These are phyloP conservation scores for Tromatobia lineatoria DNA, from an alignment of 2,888 invertebrate species.

Conservation along the genomic window DNA sequence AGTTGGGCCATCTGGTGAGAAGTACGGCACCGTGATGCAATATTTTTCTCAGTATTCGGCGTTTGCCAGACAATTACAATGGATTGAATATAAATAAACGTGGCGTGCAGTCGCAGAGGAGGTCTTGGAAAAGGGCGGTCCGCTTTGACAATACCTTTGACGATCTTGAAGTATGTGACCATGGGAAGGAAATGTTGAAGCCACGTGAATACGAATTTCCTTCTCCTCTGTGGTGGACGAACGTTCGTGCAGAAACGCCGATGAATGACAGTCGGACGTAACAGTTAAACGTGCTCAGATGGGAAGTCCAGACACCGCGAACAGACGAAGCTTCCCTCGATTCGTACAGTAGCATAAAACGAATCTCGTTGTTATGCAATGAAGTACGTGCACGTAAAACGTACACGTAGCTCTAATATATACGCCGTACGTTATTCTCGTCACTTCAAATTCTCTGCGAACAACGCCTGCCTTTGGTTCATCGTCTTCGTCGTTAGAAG, in stretches of 20 bases:
- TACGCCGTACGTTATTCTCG: slow-evolving; percentile 30
- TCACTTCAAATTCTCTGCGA: slow-evolving; percentile 40
- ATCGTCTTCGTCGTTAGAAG: slow-evolving; percentile 62
- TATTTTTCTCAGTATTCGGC: neutral
- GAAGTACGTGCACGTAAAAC: slow-evolving; percentile 56
- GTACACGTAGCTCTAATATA: slow-evolving; percentile 38
- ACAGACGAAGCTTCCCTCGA: neutral
- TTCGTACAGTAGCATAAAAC: slow-evolving; percentile 27
- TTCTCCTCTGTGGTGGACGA: slow-evolving; percentile 27
- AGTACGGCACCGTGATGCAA: neutral
- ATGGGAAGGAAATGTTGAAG: slow-evolving; percentile 32
- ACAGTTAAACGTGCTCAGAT: slow-evolving; percentile 58
- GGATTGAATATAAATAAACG: neutral
- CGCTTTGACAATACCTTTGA: slow-evolving; percentile 30
- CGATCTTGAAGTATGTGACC: neutral
- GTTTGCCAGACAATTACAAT: neutral
- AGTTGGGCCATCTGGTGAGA: neutral
- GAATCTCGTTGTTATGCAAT: slow-evolving; percentile 61
- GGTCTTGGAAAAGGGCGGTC: slow-evolving; percentile 40
- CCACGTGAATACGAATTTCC: slow-evolving; percentile 50
- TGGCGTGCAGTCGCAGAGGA: slow-evolving; percentile 1
- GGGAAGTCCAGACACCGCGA: slow-evolving; percentile 14
- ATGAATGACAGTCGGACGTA: slow-evolving; percentile 40
- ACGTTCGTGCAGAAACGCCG: slow-evolving; percentile 52
- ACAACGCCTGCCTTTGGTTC: slow-evolving; percentile 36